Evolutionary conservation across 2,113 vertebrate genomes (phyloP).

Genomic region (Gulo gulo): DNA sequence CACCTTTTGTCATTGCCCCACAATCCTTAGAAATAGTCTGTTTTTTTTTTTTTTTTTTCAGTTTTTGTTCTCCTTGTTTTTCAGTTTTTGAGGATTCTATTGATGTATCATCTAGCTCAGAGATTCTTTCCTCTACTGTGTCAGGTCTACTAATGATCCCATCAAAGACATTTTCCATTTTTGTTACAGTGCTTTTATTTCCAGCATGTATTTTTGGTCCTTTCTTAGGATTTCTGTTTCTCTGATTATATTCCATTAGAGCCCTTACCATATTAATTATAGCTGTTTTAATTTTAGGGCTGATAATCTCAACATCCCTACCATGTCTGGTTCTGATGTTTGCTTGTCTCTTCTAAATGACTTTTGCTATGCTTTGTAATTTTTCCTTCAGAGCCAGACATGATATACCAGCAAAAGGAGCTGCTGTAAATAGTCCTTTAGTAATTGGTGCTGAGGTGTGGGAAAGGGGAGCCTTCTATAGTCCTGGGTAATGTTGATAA

Average conservation of each 20-base stretch:
- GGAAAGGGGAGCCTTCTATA: neutral
- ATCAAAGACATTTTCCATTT: neutral
- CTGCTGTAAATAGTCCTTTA: neutral
- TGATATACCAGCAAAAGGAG: neutral
- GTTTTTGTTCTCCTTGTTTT: neutral
- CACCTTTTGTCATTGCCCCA: neutral
- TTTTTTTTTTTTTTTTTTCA: no score
- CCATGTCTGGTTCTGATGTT: neutral
- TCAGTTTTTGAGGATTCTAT: neutral
- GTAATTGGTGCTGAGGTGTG: neutral
- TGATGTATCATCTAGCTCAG: neutral
- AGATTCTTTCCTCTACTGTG: neutral
- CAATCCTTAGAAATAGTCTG: neutral
- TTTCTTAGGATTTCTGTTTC: neutral
- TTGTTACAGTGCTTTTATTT: neutral
- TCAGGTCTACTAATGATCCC: neutral
- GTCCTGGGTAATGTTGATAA: neutral
- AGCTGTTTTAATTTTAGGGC: neutral
- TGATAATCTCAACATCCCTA: neutral
- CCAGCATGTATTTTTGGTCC: neutral
- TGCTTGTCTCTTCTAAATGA: neutral
- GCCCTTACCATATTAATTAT: neutral
- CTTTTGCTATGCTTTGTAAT: neutral
- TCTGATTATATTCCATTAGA: neutral
- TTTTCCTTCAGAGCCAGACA: neutral